Evolutionary conservation across 2,113 vertebrate genomes (phyloP), one percentile per base, ranked within the genome.

Genomic region (Corythornis vintsioides): DNA sequence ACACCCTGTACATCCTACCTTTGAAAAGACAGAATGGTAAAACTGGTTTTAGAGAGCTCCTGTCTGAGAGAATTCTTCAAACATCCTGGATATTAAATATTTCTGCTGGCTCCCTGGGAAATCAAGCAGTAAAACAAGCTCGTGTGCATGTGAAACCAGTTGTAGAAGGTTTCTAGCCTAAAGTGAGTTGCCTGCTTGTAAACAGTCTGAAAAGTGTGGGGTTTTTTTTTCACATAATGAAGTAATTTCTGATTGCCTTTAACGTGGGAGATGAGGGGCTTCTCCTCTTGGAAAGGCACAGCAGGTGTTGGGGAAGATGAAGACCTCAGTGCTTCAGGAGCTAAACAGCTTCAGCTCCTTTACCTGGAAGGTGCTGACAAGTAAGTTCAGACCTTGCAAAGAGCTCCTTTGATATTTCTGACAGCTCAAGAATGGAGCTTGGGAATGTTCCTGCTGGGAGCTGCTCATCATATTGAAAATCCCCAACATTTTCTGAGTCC

Each of bases 111-210:
- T 92, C 43, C 53, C 52, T 91, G 72, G 75, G 70, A 95, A 95
- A 83, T 76, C 52, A 67, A 94, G 78, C 64, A 57, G 86, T 88
- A 67, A 83, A 93, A 92, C 84, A 64, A 94, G 89, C 56, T 93
- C 13, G 20, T 77, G 56, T 52, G 6, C 26, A 52, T 61, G 69
- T 52, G 25, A 88, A 93, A 91, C 66, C 66, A 85, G 74, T 77
- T 79, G 18, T 3, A 76, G 60, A 87, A 69, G n/a, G 21, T 19
- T 86, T 74, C 33, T 25, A 64, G 43, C 16, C 87, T 47, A 67
- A 84, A 92, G 20, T n/a, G 22, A 79, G 38, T 40, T 92, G 29
- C 43, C 42, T 83, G 13, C 67, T 56, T 52, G 56, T 8, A 43
- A 92, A 35, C 6, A 67, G 5, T 52, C 40, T 67, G 70, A 22